phyloP scores from a whole-genome alignment of 2,797 vertebrate genomes.

The Sparus aurata region DNA sequence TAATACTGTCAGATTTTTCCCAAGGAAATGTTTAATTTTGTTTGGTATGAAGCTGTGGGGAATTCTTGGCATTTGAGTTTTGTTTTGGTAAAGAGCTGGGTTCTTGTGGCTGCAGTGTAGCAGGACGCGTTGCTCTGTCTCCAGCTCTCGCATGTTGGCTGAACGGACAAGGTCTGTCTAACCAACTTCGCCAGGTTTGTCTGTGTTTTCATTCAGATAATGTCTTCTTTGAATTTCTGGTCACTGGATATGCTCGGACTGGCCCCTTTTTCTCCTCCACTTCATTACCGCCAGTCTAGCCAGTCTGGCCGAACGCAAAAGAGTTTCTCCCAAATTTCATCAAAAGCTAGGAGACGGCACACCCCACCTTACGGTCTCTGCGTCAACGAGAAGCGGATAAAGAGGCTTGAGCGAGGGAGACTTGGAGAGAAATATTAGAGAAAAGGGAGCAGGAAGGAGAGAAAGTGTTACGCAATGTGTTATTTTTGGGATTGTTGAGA shows the following conservation, averaged over 20 bases:
- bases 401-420: constrained; percentile 19
- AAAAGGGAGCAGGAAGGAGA: constrained; percentile 25
- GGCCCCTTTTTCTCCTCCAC: not conserved
- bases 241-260: not conserved
- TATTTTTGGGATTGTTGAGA: constrained; percentile 57
- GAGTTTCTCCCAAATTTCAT: constrained; percentile 27
- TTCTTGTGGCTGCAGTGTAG: not conserved
- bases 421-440: constrained; percentile 20
- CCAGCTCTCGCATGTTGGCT: not conserved
- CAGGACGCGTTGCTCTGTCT: constrained; percentile 7
- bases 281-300: constrained; percentile 9
- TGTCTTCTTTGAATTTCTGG: not conserved
- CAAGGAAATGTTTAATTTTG: constrained; percentile 8
- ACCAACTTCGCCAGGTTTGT: not conserved
- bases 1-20: constrained; percentile 1
- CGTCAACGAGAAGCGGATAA: constrained; percentile 5
- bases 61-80: constrained; percentile 7
- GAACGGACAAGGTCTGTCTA: not conserved
- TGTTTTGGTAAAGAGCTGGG: constrained; percentile 6
- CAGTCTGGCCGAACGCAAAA: constrained; percentile 11
- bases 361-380: constrained; percentile 1
- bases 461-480: constrained; percentile 53
- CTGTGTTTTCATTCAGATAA: constrained; percentile 1
- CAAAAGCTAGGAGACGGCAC: constrained; percentile 21
- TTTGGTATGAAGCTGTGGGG: constrained; percentile 13